These are phyloP conservation scores for Brachyalestes nurse DNA, from an alignment of 2,797 vertebrate genomes.

Conservation along the genomic window DNA sequence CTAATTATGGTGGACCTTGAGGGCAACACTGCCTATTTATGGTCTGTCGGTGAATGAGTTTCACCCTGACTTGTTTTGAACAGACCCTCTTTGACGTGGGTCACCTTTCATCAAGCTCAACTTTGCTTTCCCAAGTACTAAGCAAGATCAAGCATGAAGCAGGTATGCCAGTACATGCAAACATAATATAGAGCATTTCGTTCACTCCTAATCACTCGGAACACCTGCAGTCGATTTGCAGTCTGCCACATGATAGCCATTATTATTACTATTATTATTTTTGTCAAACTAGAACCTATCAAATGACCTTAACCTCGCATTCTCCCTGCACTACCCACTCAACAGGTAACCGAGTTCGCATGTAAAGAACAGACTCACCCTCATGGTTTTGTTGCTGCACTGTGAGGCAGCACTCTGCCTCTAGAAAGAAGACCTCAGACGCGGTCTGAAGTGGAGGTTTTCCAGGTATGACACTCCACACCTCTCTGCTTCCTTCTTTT, in stretches of 20 bases:
- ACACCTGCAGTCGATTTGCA: not conserved
- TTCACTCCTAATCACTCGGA: not conserved
- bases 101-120: not conserved
- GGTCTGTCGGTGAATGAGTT: not conserved
- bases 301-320: not conserved
- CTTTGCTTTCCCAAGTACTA: not conserved
- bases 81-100: not conserved
- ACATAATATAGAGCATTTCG: not conserved
- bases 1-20: not conserved
- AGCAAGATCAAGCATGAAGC: not conserved
- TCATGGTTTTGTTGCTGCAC: slow-evolving; percentile 37
- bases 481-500: not conserved
- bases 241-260: not conserved
- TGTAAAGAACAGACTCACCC: slow-evolving; percentile 46
- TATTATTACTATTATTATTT: not conserved
- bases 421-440: not conserved
- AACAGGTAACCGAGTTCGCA: not conserved
- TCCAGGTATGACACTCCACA: not conserved
- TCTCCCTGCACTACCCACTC: not conserved
- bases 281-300: not conserved
- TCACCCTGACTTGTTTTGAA: not conserved
- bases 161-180: not conserved
- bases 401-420: not conserved
- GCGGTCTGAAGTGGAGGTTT: not conserved
- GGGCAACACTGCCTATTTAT: not conserved